Percentiles rank a stretch among this genome's conserved stretches.
These are phyloP conservation scores for Tiaroga cobitis DNA, from an alignment of 2,797 vertebrate genomes.

Conservation along the genomic window DNA sequence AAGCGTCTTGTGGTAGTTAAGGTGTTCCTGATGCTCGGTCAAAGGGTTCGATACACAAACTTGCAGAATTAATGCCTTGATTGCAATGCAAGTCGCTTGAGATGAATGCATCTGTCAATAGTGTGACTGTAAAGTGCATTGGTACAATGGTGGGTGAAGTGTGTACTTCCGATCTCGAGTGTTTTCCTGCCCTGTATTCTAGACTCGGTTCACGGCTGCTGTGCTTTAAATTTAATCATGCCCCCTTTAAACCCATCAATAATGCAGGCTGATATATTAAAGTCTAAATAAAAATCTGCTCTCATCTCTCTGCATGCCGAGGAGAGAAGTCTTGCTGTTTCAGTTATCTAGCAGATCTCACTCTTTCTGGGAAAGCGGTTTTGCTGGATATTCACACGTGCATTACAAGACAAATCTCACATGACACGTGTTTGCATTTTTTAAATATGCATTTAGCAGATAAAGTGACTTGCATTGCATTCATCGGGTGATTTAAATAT, in stretches of 20 bases:
- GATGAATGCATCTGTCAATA: background rate
- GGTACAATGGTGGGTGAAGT: background rate
- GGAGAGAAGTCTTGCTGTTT: background rate
- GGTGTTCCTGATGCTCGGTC: background rate
- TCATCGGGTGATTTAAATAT: background rate
- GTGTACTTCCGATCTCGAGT: background rate
- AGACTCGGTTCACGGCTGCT: conserved; percentile 48
- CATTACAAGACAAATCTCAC: background rate
- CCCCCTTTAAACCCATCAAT: conserved; percentile 76
- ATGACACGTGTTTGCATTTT: too few relatives aligned
- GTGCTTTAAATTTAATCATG: conserved; percentile 68
- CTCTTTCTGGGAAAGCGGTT: background rate
- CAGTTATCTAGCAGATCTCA: background rate
- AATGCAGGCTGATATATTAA: conserved; percentile 77
- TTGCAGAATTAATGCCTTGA: background rate
- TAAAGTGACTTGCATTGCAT: background rate
- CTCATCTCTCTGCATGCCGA: conserved; percentile 5
- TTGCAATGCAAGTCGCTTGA: background rate
- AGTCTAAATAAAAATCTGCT: conserved; percentile 58
- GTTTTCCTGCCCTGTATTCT: background rate
- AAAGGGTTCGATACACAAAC: background rate
- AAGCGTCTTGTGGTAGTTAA: background rate
- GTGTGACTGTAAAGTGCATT: background rate
- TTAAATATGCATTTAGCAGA: background rate
- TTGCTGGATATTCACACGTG: background rate